A percentile compares a stretch with the other conserved stretches of the same genome.
phyloP scores from a whole-genome alignment of 2,888 invertebrate species.

The Autographa gamma region DNA sequence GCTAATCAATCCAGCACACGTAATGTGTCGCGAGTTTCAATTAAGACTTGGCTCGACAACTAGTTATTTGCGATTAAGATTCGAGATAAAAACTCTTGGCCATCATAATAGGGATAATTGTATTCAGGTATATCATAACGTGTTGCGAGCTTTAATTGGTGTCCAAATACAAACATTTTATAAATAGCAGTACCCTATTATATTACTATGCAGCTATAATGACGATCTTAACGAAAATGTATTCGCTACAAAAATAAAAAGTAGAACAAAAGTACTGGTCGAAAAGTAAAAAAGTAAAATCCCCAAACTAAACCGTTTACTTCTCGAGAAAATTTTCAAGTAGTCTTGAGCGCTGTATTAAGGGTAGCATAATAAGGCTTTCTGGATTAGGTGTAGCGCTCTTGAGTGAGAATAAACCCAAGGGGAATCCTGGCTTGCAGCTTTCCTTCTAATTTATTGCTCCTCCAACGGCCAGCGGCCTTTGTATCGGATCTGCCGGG shows the following conservation, averaged over 20 bases:
- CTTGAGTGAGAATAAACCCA: constrained; percentile 89
- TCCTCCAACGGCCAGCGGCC: constrained; percentile 86
- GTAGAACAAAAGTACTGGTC: constrained; percentile 55
- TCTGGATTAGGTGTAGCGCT: constrained; percentile 88
- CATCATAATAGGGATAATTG: constrained; percentile 58
- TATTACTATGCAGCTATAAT: constrained; percentile 42
- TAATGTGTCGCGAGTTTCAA: constrained; percentile 56
- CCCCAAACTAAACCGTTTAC: constrained; percentile 79
- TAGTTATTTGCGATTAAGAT: constrained; percentile 49
- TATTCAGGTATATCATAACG: constrained; percentile 54
- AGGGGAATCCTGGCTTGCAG: constrained; percentile 88
- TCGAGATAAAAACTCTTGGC: constrained; percentile 50
- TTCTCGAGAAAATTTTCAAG: constrained; percentile 87
- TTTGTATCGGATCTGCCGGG: constrained; percentile 86
- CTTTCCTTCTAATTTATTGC: constrained; percentile 88
- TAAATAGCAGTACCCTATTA: constrained; percentile 30
- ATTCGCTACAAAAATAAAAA: constrained; percentile 60
- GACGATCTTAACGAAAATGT: constrained; percentile 23
- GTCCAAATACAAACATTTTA: constrained; percentile 30
- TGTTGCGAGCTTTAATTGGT: constrained; percentile 48
- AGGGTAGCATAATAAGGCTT: constrained; percentile 89
- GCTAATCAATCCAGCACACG: constrained; percentile 55
- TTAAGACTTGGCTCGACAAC: constrained; percentile 52
- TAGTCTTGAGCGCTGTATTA: constrained; percentile 88
- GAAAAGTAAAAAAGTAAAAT: constrained; percentile 60